A percentile compares a stretch with the other conserved stretches of the same genome.
phyloP scores from a whole-genome alignment of 1,140 invertebrate species.

The Leptoteleia sp. region DNA sequence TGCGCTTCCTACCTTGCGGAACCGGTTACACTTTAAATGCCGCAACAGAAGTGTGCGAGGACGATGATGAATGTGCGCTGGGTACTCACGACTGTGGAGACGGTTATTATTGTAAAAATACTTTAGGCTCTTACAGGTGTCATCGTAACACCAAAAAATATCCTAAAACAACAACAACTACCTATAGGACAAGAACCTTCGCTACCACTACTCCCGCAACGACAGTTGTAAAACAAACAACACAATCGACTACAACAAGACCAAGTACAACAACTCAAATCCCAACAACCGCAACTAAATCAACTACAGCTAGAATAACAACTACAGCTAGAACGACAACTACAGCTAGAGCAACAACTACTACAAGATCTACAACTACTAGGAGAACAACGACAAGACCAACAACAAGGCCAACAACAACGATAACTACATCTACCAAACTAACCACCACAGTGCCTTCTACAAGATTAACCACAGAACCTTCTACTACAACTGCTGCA shows the following conservation, averaged over 20 bases:
- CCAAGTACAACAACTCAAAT: constrained; percentile 20
- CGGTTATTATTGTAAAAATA: constrained; percentile 93
- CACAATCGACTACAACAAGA: constrained; percentile 10
- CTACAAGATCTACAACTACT: constrained; percentile 20
- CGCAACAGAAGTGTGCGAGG: constrained; percentile 92
- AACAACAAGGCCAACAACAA: constrained; percentile 29
- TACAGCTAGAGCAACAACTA: constrained; percentile 22
- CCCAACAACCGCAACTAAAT: constrained; percentile 18
- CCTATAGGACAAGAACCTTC: constrained; percentile 1
- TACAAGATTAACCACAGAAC: constrained; percentile 15
- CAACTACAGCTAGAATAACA: constrained; percentile 18
- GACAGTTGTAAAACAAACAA: constrained; percentile 17
- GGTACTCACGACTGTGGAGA: constrained; percentile 91
- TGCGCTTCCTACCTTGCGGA: constrained; percentile 92
- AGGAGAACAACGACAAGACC: constrained; percentile 17
- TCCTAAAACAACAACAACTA: constrained; percentile 22
- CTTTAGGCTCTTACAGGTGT: constrained; percentile 89
- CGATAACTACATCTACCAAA: not conserved
- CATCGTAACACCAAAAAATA: constrained; percentile 78
- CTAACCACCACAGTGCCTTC: constrained; percentile 5
- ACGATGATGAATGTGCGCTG: constrained; percentile 95
- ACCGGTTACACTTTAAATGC: constrained; percentile 98
- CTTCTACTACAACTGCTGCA: constrained; percentile 5
- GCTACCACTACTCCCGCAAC: not conserved
- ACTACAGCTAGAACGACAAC: constrained; percentile 12